Evolutionary conservation across 2,888 invertebrate genomes (phyloP).

Genomic region (Melanostoma scalare): DNA sequence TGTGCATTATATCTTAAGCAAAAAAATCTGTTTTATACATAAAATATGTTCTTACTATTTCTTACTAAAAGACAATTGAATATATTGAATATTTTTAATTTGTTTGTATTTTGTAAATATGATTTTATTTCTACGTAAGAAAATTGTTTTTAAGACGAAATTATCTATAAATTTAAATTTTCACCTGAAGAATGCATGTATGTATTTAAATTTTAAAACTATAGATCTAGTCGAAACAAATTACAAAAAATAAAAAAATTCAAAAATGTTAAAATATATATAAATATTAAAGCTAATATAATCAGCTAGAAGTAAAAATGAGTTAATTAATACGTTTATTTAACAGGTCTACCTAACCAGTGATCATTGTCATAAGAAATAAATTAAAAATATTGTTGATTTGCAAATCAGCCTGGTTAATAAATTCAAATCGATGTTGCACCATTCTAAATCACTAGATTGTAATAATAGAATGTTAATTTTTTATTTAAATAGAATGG

Average conservation of each 20-base stretch:
- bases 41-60: slow-evolving; percentile 54
- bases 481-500: too few relatives aligned
- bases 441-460: too few relatives aligned
- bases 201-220: slow-evolving; percentile 3
- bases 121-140: slow-evolving; percentile 40
- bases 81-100: slow-evolving; percentile 27
- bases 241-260: slow-evolving; percentile 1
- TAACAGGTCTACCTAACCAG: too few relatives aligned
- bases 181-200: slow-evolving; percentile 21
- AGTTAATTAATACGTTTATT: slow-evolving; percentile 17
- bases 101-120: slow-evolving; percentile 50
- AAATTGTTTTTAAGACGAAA: slow-evolving; percentile 23
- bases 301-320: not conserved
- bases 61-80: slow-evolving; percentile 29
- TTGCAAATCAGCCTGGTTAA: too few relatives aligned
- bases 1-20: slow-evolving; percentile 50
- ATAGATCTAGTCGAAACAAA: not conserved
- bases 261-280: not conserved
- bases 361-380: too few relatives aligned
- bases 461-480: too few relatives aligned
- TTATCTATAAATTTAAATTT: slow-evolving; percentile 16
- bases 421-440: too few relatives aligned
- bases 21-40: slow-evolving; percentile 55
- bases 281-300: not conserved
- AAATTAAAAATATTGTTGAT: too few relatives aligned